Percentiles rank a stretch among this genome's conserved stretches.
phyloP scores from a whole-genome alignment of 2,113 vertebrate species.

The Uria aalge region DNA sequence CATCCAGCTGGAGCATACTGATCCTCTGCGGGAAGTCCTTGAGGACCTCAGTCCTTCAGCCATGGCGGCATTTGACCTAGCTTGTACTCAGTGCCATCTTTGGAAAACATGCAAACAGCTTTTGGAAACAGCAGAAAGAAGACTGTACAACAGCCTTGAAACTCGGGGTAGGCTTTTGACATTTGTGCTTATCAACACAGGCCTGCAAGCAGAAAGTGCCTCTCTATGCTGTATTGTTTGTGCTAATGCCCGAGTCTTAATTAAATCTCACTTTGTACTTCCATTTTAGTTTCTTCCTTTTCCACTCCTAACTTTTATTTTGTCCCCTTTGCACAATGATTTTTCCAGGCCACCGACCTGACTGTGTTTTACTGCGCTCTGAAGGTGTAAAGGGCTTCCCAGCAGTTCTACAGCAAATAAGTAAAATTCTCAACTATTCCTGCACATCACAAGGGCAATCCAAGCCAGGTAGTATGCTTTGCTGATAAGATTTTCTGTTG shows the following conservation, averaged over 20 bases:
- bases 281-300: neutral
- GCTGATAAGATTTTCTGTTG: neutral
- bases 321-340: neutral
- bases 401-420: slow-evolving; percentile 87
- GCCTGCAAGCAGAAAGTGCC: neutral
- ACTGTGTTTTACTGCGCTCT: slow-evolving; percentile 63
- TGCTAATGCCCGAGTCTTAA: neutral
- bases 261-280: neutral
- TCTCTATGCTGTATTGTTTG: neutral
- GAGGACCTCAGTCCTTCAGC: slow-evolving; percentile 88
- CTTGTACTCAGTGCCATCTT: slow-evolving; percentile 90
- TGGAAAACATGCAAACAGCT: slow-evolving; percentile 97
- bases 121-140: slow-evolving; percentile 90
- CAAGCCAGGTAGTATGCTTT: slow-evolving; percentile 78
- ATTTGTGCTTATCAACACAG: neutral
- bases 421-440: slow-evolving; percentile 88
- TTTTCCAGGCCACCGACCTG: slow-evolving; percentile 77
- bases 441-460: slow-evolving; percentile 67
- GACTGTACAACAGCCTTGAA: slow-evolving; percentile 81
- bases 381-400: slow-evolving; percentile 88
- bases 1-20: slow-evolving; percentile 69
- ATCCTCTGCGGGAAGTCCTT: slow-evolving; percentile 75
- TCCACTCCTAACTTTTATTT: neutral
- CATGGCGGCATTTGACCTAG: slow-evolving; percentile 95
- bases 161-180: slow-evolving; percentile 73